Evolutionary conservation across 2,113 vertebrate genomes (phyloP).

Genomic region (Platysternon megacephalum): DNA sequence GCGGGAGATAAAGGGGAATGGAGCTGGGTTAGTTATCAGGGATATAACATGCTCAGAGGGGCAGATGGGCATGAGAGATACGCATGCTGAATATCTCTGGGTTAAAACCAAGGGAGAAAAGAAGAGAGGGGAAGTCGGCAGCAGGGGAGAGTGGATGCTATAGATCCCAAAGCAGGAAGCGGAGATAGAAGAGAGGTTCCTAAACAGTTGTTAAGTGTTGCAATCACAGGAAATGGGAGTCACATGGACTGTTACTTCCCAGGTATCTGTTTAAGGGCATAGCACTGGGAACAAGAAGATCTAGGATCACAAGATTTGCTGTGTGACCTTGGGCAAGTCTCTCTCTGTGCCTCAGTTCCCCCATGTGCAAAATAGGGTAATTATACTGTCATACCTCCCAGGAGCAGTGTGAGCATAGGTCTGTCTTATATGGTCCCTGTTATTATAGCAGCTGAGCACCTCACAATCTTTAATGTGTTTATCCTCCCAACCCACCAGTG

Average conservation of each 20-base stretch:
- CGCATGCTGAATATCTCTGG: neutral
- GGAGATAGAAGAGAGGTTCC: neutral
- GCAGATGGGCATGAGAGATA: neutral
- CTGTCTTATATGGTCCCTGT: neutral
- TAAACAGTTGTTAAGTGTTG: neutral
- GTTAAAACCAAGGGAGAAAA: neutral
- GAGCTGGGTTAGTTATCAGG: neutral
- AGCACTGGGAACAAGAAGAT: neutral
- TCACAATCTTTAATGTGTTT: accelerated
- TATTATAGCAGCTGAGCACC: neutral
- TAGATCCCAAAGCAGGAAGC: neutral
- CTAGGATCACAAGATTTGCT: neutral
- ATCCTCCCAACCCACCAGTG: neutral
- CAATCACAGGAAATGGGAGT: neutral
- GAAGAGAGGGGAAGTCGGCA: neutral
- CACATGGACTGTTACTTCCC: neutral
- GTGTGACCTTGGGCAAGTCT: neutral
- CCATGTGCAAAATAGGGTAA: neutral
- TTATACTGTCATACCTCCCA: neutral
- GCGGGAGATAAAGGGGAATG: neutral
- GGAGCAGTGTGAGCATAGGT: neutral
- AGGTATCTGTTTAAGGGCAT: constrained; percentile 9
- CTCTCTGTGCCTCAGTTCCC: neutral
- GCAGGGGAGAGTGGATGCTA: neutral
- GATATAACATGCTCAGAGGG: neutral